Percentiles rank a stretch among this genome's conserved stretches.
These are phyloP conservation scores for Saguinus imperator DNA, from an alignment of 2,113 vertebrate species.

Conservation along the genomic window DNA sequence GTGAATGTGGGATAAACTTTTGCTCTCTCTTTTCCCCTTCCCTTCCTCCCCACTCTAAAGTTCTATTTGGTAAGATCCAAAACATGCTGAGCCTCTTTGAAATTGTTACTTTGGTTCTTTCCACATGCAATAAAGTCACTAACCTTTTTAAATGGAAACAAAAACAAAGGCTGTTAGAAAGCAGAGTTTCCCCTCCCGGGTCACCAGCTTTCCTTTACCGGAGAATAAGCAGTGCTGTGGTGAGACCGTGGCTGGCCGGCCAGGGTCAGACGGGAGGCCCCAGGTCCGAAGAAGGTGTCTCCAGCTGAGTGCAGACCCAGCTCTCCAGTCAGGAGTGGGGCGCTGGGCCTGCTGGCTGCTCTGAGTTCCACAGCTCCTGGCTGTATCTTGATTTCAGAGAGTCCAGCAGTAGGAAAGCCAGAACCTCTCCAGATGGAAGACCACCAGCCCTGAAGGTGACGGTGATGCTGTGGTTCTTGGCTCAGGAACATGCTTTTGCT, in stretches of 20 bases:
- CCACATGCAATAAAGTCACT: slow-evolving; percentile 64
- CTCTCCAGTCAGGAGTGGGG: not conserved
- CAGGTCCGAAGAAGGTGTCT: not conserved
- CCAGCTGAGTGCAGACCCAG: slow-evolving; percentile 16
- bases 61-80: slow-evolving; percentile 53
- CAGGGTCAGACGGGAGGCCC: not conserved
- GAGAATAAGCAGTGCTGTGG: slow-evolving; percentile 21
- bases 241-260: not conserved
- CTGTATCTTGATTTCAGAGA: slow-evolving; percentile 53
- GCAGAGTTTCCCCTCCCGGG: slow-evolving; percentile 33
- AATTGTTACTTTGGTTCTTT: slow-evolving; percentile 60
- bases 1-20: not conserved
- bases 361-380: slow-evolving; percentile 42
- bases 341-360: not conserved
- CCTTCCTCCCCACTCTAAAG: not conserved
- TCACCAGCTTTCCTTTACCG: slow-evolving; percentile 27
- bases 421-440: slow-evolving; percentile 61
- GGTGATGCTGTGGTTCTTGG: slow-evolving; percentile 62
- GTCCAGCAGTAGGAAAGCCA: slow-evolving; percentile 29
- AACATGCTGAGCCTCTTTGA: slow-evolving; percentile 62
- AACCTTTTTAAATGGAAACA: slow-evolving; percentile 70
- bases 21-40: not conserved
- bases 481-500: not conserved
- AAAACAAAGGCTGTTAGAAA: slow-evolving; percentile 69
- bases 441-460: slow-evolving; percentile 56